phyloP scores from a whole-genome alignment of 2,797 vertebrate genomes.

The Selene dorsalis region DNA sequence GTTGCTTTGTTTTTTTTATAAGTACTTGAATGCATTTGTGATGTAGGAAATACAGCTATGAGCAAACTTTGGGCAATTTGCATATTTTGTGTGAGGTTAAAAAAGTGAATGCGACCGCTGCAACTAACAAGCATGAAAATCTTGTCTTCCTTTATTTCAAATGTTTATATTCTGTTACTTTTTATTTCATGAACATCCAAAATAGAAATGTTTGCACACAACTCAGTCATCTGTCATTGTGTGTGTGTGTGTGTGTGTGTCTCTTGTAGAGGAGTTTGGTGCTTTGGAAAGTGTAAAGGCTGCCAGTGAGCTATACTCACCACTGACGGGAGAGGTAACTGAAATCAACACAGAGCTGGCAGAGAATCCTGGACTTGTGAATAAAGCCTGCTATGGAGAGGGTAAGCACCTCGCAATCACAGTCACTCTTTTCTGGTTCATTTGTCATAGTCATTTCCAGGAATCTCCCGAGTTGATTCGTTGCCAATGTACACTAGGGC shows the following conservation, averaged over 20 bases:
- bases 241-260: conserved; percentile 21
- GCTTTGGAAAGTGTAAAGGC: conserved; percentile 98
- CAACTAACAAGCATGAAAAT: not conserved
- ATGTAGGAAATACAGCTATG: not conserved
- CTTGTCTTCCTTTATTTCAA: too few species aligned
- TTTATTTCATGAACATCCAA: not conserved
- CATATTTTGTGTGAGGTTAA: not conserved
- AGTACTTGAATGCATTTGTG: not conserved
- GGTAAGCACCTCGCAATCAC: conserved; percentile 82
- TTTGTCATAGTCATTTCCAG: not conserved
- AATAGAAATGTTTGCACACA: not conserved
- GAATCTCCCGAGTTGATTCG: not conserved
- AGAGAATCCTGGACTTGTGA: conserved; percentile 93
- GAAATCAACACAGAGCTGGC: conserved; percentile 90
- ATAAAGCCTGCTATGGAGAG: conserved; percentile 94
- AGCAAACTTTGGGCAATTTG: not conserved
- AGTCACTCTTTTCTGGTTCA: not conserved
- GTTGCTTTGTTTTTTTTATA: not conserved
- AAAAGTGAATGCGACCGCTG: not conserved
- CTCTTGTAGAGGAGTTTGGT: conserved; percentile 94
- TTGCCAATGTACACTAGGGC: not conserved
- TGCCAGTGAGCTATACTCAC: conserved; percentile 96
- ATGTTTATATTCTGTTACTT: too few species aligned
- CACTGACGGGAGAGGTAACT: conserved; percentile 93
- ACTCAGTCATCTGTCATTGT: not conserved